Base-by-base conservation (phyloP, 2,797 vertebrate genomes). In the Mycteria americana region DNA sequence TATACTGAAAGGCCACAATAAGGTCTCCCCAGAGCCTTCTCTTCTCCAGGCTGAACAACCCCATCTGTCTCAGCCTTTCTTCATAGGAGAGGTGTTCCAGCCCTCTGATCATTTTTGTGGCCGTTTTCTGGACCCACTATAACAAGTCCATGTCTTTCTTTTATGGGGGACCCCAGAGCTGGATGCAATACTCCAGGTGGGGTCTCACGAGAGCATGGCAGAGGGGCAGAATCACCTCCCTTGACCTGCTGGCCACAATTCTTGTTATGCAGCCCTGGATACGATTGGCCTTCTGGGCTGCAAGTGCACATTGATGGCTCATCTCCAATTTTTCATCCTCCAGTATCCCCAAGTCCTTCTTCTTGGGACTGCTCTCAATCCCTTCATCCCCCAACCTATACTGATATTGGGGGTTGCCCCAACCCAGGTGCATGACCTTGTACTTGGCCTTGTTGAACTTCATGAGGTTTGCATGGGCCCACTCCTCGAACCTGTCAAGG, bases 381-480 rank as follows among this genome's bases (percentile, higher is more conserved):
- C 7, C 12, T 37, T 73, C 27, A 50, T 37, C 19, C 13, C 15
- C 27, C 24, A 60, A 19, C 19, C 19, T 54, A 7, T 70, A 39
- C 5, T 37, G 33, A 45, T 19, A 70, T 5, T 0, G 3, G 18
- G 3, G 2, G 4, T 24, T 60, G 5, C 14, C 33, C 5, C 1
- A 3, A 23, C 10, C 22, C 25, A 41, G 1, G 4, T 41, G 18
- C 13, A 82, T 5, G 33, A 33, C 35, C 14, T 37, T 69, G 15
- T 11, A 31, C 31, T 16, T 83, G n/a, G 4, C 23, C 23, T 43
- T 65, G 11, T 33, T 54, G 27, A 77, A 60, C 13, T 48, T 60
- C 19, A 17, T 60, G 18, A 88, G 5, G 24, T 63, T 63, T 51
- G 5, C 10, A n/a, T 21, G 9, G 22, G 9, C 25, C 27, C 3